Evolutionary conservation across 1,140 invertebrate genomes (phyloP), one percentile per base, ranked within the genome.

Genomic region (Sogatella furcifera): DNA sequence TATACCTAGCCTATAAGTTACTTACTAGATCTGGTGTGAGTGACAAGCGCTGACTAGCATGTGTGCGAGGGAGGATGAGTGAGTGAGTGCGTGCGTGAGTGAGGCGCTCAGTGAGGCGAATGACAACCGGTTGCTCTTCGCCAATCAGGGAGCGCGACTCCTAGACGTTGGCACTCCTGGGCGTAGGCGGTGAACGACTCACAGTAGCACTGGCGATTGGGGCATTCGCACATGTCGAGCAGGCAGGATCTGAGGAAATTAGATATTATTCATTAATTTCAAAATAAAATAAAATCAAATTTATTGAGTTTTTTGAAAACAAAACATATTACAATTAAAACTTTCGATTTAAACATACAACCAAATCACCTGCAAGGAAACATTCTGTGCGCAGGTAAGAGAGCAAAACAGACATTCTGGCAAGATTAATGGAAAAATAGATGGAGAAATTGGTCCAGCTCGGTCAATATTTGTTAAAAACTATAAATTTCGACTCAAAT

Each of bases 171-270:
- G 71, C 93, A 95, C 70, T 93, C 89, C 62, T 88, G 83, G 4
- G 87, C 86, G 71, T 95, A 96, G 0, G 92, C 92, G 57, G 85
- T 84, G 63, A 95, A 84, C 52, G 89, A 88, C 67, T 94, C 90
- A 72, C 93, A 96, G 70, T 92, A 89, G 69, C 92, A 95, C 59
- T 81, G 77, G 41, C 79, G 76, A n/a, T 79, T 78, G 1, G 85
- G 83, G 76, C 93, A 96, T 69, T 93, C 89, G 71, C 92, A 94
- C 76, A 94, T 92, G 72, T 96, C 93, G 69, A 89, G 78, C 60
- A 88, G 79, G 73, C 93, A 97, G 0, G 92, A 88, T 62, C 81
- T 83, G 69, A 17, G 11, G 11, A 49, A 31, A 17, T 31, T 5
- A 38, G 2, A 28, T 2, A 28, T 28, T 28, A 28, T 28, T 28